Conservation (phyloP, 1,140 invertebrate genomes). For the Drosophila sucinea region DNA sequence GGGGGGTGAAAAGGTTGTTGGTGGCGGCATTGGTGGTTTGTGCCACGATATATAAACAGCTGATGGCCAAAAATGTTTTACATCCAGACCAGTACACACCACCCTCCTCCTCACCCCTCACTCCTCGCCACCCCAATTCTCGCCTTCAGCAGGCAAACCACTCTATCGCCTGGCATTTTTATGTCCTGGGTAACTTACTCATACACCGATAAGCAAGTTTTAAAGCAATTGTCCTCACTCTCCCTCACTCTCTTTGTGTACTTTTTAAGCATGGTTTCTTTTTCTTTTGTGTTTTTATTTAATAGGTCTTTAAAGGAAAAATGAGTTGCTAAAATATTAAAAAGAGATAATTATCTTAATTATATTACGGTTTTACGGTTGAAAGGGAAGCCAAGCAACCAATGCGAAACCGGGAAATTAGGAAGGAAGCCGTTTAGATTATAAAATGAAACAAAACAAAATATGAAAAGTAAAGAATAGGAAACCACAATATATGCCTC, state of each 20-base stretch:
- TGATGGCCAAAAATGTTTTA: constrained; percentile 10
- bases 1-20: constrained; percentile 12
- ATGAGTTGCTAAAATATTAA: constrained; percentile 8
- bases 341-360: constrained; percentile 14
- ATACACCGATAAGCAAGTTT: constrained; percentile 18
- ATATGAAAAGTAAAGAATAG: too few relatives aligned
- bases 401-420: not conserved
- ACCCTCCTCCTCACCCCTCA: not conserved
- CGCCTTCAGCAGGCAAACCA: not conserved
- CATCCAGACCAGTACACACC: constrained; percentile 1
- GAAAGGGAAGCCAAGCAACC: constrained; percentile 1
- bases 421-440: not conserved
- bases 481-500: too few relatives aligned
- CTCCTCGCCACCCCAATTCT: not conserved
- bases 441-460: not conserved
- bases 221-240: constrained; percentile 8
- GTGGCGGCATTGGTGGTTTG: constrained; percentile 3
- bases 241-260: not conserved
- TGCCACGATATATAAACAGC: constrained; percentile 18
- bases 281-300: constrained; percentile 8
- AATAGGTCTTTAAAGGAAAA: constrained; percentile 7
- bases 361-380: not conserved
- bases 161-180: constrained; percentile 11
- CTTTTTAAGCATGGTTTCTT: constrained; percentile 8
- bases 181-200: constrained; percentile 18